phyloP scores from a whole-genome alignment of 1,140 invertebrate genomes.

The Thalassaphorura encarpata region DNA sequence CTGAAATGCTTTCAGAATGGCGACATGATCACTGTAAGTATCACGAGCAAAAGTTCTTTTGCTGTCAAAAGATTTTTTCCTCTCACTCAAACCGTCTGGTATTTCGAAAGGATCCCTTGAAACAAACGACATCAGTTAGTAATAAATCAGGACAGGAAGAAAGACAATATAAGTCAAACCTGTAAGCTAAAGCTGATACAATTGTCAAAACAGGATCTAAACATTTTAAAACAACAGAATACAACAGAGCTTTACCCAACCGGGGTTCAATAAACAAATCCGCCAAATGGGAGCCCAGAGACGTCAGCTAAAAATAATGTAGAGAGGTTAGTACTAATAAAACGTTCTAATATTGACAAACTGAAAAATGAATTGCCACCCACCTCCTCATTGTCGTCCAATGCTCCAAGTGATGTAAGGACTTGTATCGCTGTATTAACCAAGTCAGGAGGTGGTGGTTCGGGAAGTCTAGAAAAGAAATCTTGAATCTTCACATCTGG shows the following conservation, averaged over 20 bases:
- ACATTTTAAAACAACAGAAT: conserved; percentile 82
- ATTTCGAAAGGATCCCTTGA: conserved; percentile 67
- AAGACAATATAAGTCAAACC: conserved; percentile 50
- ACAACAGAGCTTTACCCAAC: conserved; percentile 71
- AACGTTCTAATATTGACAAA: too few relatives aligned
- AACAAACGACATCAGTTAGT: conserved; percentile 24
- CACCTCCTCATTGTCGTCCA: conserved; percentile 63
- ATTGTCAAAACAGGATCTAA: conserved; percentile 90
- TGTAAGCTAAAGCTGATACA: conserved; percentile 71
- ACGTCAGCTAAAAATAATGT: conserved; percentile 55
- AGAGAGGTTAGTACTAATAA: too few relatives aligned
- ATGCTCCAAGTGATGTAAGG: conserved; percentile 68
- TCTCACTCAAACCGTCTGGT: conserved; percentile 54
- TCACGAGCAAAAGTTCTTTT: conserved; percentile 40
- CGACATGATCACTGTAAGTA: conserved; percentile 85
- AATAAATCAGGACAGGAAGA: neutral
- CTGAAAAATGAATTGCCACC: neutral
- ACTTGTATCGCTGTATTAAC: conserved; percentile 63
- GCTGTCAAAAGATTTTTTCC: too few relatives aligned
- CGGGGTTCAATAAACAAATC: conserved; percentile 85
- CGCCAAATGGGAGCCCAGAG: conserved; percentile 73
- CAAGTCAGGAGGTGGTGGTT: conserved; percentile 68
- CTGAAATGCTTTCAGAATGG: conserved; percentile 70
- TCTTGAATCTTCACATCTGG: conserved; percentile 64
- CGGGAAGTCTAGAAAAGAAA: conserved; percentile 68